Evolutionary conservation across 2,797 vertebrate genomes (phyloP), one percentile per base, ranked within the genome.

Genomic region (Trachurus trachurus): DNA sequence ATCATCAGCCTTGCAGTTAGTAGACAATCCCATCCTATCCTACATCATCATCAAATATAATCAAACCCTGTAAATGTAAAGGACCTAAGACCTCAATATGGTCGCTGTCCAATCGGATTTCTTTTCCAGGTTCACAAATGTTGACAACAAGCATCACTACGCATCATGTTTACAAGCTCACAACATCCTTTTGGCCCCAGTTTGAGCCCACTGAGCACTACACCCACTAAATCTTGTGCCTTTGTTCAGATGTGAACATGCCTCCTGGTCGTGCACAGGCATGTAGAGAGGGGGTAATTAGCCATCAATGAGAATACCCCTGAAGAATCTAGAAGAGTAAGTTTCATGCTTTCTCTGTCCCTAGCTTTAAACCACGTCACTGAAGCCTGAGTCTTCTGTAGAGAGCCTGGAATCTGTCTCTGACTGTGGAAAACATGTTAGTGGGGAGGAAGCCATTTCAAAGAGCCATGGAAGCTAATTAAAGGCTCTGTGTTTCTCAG

Each of bases 221-320:
- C 3, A 21, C 9, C 42, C 22, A 60, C 12, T 54, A 12, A 66
- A 57, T 62, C 6, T 21, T 42, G 34, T 50, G 56, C 42, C 52
- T 37, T 62, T 66, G 40, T 66, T 67, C 10, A 47, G 15, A 69
- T 57, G 9, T 39, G 22, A 74, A 44, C 19, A 44, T 52, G 53
- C 60, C 69, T 80, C 45, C 56, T 22, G 57, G 72, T 59, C 76
- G 59, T 67, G 50, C 50, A 75, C n/a, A 42, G 72, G 21, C 83
- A 58, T 62, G 72, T 49, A 66, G 17, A 44, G 26, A 54, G 40
- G 37, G 49, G 39, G 47, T 65, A 29, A 58, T 72, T 68, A 72
- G 42, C 40, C 53, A 60, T 67, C 9, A 9, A 68, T 19, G 49
- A 76, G 16, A 21, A 42, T 52, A 47, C 37, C 37, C 50, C 42